Evolutionary conservation across 2,888 invertebrate species (phyloP).

Genomic region (Nymphalis polychloros): DNA sequence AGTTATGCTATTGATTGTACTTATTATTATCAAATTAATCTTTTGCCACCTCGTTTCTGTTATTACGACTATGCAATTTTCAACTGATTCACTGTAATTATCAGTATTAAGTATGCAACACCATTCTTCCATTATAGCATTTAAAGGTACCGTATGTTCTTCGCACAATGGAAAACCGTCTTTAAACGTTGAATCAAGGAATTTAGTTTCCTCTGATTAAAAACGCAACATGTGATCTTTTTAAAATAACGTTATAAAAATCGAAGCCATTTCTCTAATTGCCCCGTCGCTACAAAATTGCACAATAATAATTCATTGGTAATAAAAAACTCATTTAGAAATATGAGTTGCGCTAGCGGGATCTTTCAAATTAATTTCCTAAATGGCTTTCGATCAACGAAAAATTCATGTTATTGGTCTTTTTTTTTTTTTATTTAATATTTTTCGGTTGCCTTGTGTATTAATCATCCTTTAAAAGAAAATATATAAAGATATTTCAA

Average conservation of each 20-base stretch:
- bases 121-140: constrained; percentile 34
- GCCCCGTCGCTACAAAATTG: constrained; percentile 56
- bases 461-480: neutral
- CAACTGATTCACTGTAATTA: constrained; percentile 50
- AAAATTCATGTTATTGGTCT: constrained; percentile 7
- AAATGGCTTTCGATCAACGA: constrained; percentile 38
- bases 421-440: constrained; percentile 11
- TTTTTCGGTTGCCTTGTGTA: constrained; percentile 3
- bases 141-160: constrained; percentile 17
- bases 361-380: constrained; percentile 39
- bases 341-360: constrained; percentile 52
- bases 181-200: neutral
- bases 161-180: neutral
- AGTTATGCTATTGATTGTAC: constrained; percentile 42
- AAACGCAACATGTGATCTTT: constrained; percentile 32
- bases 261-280: constrained; percentile 62
- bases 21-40: constrained; percentile 56
- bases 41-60: constrained; percentile 59
- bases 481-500: neutral
- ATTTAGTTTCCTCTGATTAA: neutral
- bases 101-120: constrained; percentile 41
- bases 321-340: constrained; percentile 59
- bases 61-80: constrained; percentile 50
- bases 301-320: constrained; percentile 61
- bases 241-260: constrained; percentile 38